Evolutionary conservation across 2,797 vertebrate species (phyloP), one percentile per base, ranked within the genome.

Genomic region (Acanthopagrus latus): DNA sequence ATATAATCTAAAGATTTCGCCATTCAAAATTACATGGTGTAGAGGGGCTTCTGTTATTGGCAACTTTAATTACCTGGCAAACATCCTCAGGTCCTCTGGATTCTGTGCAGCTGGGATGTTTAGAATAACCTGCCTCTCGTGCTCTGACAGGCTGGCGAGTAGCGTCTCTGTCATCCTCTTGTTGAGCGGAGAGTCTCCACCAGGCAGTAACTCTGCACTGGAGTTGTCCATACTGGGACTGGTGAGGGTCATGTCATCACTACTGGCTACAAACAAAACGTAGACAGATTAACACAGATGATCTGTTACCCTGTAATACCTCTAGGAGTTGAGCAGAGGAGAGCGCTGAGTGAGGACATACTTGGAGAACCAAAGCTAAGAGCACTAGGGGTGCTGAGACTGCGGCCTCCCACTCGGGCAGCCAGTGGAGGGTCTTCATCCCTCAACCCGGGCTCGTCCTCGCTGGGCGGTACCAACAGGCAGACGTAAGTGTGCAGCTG

Each of bases 161-260:
- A 99, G 95, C 21, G 95, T 99, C 93, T 99, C 98, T 0, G 97
- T 99, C 96, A 99, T 96, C 91, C 98, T 95, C 89, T 96, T 98
- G 93, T 97, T 98, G 20, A 99, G 94, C 0, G 98, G 98, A 0
- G 98, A 99, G 90, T 99, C 98, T 52, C 96, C 97, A 1, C 97
- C 96, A 2, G 97, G 96, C 25, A 97, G 91, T 74, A 99, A 94
- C 93, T 99, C 98, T 0, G 98, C 97, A 10, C 98, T 99, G 70
- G 98, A 99, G 92, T 98, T 99, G 83, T 99, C 98, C 98, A 99
- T 97, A 89, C 98, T 99, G 74, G 98, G 98, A 88, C 98, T 99
- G 29, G 98, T 99, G 78, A 99, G 95, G 33, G 98, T 99, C 97
- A 99, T 99, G 90, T 99, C 98, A 43, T 99, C 98, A 20, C 98